phyloP scores from a whole-genome alignment of 2,888 invertebrate genomes.

The Eupithecia inturbata region DNA sequence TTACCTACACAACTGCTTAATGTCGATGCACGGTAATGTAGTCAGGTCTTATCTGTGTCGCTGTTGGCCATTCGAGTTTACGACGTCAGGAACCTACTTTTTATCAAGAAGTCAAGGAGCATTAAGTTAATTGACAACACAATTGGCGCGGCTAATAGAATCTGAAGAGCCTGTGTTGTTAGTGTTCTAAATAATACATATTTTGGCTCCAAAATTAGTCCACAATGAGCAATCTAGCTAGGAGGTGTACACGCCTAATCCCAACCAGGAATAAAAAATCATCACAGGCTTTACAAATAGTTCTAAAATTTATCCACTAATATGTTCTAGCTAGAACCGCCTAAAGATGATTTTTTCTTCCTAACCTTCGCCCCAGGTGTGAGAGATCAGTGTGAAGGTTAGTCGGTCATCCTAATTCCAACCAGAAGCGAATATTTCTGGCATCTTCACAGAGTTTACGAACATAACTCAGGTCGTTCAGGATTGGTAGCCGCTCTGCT shows the following conservation, averaged over 20 bases:
- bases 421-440: not conserved
- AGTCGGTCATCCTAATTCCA: too few relatives aligned
- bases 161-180: not conserved
- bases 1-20: not conserved
- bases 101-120: conserved; percentile 2
- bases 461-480: too few relatives aligned
- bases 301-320: too few relatives aligned
- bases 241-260: not conserved
- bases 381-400: too few relatives aligned
- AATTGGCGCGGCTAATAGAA: not conserved
- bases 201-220: not conserved
- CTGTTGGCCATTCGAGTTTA: conserved; percentile 1
- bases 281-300: too few relatives aligned
- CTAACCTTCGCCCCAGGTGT: too few relatives aligned
- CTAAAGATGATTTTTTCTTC: too few relatives aligned
- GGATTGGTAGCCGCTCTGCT: not conserved
- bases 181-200: not conserved
- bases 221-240: too few relatives aligned
- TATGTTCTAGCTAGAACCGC: too few relatives aligned
- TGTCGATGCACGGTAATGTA: not conserved
- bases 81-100: conserved; percentile 3
- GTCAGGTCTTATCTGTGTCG: conserved; percentile 6
- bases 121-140: not conserved
- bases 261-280: too few relatives aligned
- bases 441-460: not conserved